Percentiles rank a stretch among this genome's conserved stretches.
phyloP scores from a whole-genome alignment of 2,888 invertebrate species.

The Eristalinus aeneus region DNA sequence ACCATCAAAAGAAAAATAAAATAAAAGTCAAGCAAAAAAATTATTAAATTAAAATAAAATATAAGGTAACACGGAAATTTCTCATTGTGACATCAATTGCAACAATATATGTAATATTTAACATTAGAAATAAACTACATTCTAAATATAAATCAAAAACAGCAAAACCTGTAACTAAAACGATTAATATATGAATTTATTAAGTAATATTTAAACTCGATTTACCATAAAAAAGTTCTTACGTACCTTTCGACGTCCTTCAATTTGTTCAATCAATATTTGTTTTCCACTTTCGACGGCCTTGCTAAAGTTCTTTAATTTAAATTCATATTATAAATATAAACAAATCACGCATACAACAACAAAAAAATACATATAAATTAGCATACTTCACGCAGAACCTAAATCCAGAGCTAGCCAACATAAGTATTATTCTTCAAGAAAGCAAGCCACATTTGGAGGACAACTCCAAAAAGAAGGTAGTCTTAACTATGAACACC shows the following conservation, averaged over 20 bases:
- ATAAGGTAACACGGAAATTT: conserved; percentile 66
- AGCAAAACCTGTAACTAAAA: conserved; percentile 44
- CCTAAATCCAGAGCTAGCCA: neutral
- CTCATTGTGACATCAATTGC: conserved; percentile 79
- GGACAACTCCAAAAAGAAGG: conserved; percentile 20
- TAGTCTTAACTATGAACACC: conserved; percentile 77
- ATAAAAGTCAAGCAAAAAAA: conserved; percentile 78
- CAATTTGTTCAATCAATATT: conserved; percentile 56
- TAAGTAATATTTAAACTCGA: conserved; percentile 58
- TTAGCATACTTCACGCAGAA: neutral
- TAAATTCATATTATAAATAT: conserved; percentile 29
- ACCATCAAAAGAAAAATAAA: conserved; percentile 79
- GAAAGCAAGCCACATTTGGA: conserved; percentile 78
- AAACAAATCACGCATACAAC: conserved; percentile 3
- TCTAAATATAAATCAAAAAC: conserved; percentile 74
- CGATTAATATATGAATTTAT: conserved; percentile 64
- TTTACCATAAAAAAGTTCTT: conserved; percentile 61
- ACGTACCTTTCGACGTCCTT: conserved; percentile 68
- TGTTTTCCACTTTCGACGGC: conserved; percentile 57
- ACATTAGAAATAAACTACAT: conserved; percentile 72
- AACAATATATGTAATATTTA: conserved; percentile 75
- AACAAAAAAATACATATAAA: conserved; percentile 14
- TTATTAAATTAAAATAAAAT: conserved; percentile 72
- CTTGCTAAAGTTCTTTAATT: conserved; percentile 50
- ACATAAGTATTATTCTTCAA: conserved; percentile 76